Base-by-base conservation (phyloP, 2,113 vertebrate species). In the Procavia capensis region DNA sequence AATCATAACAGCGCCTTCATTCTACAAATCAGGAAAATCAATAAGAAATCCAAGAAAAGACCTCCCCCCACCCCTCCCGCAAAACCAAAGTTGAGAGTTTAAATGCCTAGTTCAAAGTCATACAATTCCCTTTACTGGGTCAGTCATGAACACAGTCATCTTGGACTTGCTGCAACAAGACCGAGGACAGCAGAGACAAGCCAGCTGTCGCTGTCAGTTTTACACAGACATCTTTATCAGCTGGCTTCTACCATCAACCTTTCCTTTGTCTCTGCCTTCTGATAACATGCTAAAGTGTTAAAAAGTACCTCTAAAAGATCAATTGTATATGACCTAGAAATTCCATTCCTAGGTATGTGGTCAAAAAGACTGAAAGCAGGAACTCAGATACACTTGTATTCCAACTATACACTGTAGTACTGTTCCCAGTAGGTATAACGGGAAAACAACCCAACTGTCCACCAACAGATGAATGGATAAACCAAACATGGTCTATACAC, bases 11-110 rank as follows among this genome's bases (percentile, higher is more conserved):
- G 59, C 6, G 2, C 83, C 34, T 82, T 89, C 34, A 88, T 90
- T 92, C 94, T 68, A 82, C 29, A 78, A 76, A 50, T 59, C 57
- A 36, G 13, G 78, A 94, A 85, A 64, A 75, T 78, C 75, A 57
- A 54, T 94, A 64, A 70, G 25, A 94, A 63, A 61, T 36, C 29
- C 13, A 68, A 79, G 45, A n/a, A 41, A 63, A 31, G 5, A 14
- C 19, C 9, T n/a, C n/a, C n/a, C n/a, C n/a, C n/a, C n/a, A n/a
- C n/a, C n/a, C n/a, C n/a, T n/a, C 5, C 64, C n/a, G 41, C 8
- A 47, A 54, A 54, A 64, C 61, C 61, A 24, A 86, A 76, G 10
- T 87, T 5, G 25, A n/a, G 43, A 36, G 19, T 57, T 70, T 36
- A 80, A 94, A 29, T 8, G 27, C 24, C 47, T 36, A 10, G 36